These are phyloP conservation scores for Baronia brevicornis DNA, from an alignment of 2,888 invertebrate genomes.

Conservation along the genomic window DNA sequence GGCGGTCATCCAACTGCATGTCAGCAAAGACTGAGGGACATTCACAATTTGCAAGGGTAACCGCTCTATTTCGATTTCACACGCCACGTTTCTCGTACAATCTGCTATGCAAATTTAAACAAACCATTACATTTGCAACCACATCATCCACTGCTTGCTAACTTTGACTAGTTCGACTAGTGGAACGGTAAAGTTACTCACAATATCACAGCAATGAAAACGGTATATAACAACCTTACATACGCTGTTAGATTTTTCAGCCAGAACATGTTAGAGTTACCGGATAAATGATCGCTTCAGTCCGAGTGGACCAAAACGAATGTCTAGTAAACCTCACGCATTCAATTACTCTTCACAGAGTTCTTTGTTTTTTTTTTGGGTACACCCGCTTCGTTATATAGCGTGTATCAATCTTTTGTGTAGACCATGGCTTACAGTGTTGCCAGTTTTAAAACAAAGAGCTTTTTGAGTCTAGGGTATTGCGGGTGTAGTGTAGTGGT, in stretches of 20 bases:
- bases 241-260: too few species aligned
- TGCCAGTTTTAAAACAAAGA: too few species aligned
- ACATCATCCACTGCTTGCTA: conserved; percentile 16
- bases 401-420: too few species aligned
- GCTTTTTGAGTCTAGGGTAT: too few species aligned
- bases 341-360: conserved; percentile 31
- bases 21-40: conserved; percentile 30
- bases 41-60: conserved; percentile 37
- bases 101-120: conserved; percentile 12
- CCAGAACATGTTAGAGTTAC: conserved; percentile 18
- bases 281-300: conserved; percentile 28
- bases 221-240: too few species aligned
- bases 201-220: conserved; percentile 12
- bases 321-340: conserved; percentile 36
- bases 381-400: not conserved
- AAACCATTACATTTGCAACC: not conserved
- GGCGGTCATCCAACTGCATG: conserved; percentile 32
- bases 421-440: too few species aligned
- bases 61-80: conserved; percentile 40
- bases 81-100: conserved; percentile 27
- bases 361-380: conserved; percentile 3
- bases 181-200: too few species aligned
- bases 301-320: conserved; percentile 29
- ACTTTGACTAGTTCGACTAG: not conserved
- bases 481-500: too few species aligned